Evolutionary conservation across 2,888 invertebrate species (phyloP).

Genomic region (Homarus gammarus): DNA sequence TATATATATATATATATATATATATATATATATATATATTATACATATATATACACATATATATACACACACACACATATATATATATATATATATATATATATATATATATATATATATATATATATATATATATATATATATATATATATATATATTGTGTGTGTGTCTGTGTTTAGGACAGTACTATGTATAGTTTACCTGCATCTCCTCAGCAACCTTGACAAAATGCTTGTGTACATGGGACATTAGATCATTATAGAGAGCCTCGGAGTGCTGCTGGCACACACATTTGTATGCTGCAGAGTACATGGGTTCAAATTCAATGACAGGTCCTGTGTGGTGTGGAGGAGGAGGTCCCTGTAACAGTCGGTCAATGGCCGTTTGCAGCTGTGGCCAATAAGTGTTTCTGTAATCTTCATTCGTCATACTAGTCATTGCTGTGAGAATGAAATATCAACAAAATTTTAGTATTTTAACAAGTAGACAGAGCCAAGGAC

Average conservation of each 20-base stretch:
- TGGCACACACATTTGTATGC: conserved; percentile 69
- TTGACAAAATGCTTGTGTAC: conserved; percentile 48
- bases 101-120: too few relatives aligned
- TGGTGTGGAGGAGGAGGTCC: conserved; percentile 50
- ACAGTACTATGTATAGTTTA: neutral
- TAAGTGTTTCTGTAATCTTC: conserved; percentile 61
- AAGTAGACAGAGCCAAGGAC: too few relatives aligned
- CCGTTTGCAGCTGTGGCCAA: conserved; percentile 54
- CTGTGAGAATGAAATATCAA: conserved; percentile 2
- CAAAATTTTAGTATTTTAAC: too few relatives aligned
- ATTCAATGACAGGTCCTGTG: conserved; percentile 51
- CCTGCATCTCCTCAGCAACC: conserved; percentile 57
- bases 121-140: too few relatives aligned
- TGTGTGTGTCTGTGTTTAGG: neutral
- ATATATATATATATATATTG: too few relatives aligned
- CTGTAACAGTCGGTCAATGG: conserved; percentile 47
- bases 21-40: too few relatives aligned
- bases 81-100: too few relatives aligned
- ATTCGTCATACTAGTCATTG: conserved; percentile 47
- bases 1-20: too few relatives aligned
- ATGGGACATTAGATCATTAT: conserved; percentile 57
- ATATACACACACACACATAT: too few relatives aligned
- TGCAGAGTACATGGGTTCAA: conserved; percentile 66
- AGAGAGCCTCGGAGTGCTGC: conserved; percentile 60
- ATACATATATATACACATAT: too few relatives aligned